A percentile compares a stretch with the other conserved stretches of the same genome.
Evolutionary conservation across 2,113 vertebrate genomes (phyloP).

Genomic region (Octodon degus): DNA sequence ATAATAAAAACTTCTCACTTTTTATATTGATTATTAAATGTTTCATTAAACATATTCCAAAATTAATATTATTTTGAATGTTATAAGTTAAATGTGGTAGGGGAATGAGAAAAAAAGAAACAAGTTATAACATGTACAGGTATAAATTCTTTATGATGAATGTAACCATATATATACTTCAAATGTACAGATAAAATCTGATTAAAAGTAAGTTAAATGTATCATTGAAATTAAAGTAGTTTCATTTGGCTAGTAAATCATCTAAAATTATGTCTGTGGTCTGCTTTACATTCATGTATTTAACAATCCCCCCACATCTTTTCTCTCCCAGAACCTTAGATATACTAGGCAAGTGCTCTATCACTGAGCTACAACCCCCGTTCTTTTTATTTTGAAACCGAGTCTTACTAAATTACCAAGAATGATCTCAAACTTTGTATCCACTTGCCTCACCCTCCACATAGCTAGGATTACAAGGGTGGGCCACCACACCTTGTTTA

Average conservation of each 20-base stretch:
- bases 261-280: neutral
- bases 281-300: neutral
- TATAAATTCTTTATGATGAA: neutral
- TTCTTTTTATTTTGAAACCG: too few species aligned
- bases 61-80: neutral
- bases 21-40: neutral
- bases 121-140: neutral
- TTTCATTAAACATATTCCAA: neutral
- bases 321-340: neutral
- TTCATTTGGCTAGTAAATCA: neutral
- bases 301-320: neutral
- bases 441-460: neutral
- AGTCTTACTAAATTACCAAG: neutral
- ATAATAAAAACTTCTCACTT: neutral
- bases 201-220: neutral
- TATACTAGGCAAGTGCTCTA: neutral
- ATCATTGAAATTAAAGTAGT: neutral
- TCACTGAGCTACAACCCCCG: too few species aligned
- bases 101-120: neutral
- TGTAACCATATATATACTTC: neutral
- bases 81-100: conserved; percentile 5
- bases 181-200: neutral
- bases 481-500: neutral
- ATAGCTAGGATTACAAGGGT: neutral
- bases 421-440: neutral